A percentile compares a stretch with the other conserved stretches of the same genome.
Evolutionary conservation across 2,797 vertebrate species (phyloP).

Genomic region (Agapornis canus): DNA sequence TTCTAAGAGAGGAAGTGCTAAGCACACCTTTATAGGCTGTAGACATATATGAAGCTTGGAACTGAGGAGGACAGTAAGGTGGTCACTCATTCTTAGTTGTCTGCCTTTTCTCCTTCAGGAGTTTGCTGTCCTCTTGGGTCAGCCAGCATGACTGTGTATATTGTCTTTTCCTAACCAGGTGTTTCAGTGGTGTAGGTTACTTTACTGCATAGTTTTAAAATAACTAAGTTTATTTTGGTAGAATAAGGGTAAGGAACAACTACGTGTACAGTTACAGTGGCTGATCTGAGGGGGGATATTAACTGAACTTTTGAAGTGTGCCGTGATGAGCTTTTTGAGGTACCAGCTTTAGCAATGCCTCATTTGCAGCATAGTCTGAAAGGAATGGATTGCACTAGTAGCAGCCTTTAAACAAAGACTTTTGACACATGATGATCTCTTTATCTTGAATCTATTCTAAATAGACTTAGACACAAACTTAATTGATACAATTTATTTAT

Average conservation of each 20-base stretch:
- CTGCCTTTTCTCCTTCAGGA: not conserved
- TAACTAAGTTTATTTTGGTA: not conserved
- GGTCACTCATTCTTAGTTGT: not conserved
- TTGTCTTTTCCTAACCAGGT: not conserved
- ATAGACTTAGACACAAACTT: not conserved
- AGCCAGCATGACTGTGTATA: not conserved
- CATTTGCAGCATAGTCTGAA: rapidly evolving
- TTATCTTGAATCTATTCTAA: not conserved
- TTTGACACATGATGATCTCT: not conserved
- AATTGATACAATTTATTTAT: not conserved
- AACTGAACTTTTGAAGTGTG: not conserved
- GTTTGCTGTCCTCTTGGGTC: not conserved
- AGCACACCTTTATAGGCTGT: not conserved
- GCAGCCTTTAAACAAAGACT: not conserved
- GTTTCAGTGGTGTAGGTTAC: not conserved
- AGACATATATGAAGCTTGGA: not conserved
- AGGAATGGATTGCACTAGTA: not conserved
- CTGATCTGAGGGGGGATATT: not conserved
- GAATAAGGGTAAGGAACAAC: rapidly evolving
- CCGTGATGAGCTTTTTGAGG: not conserved
- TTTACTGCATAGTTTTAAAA: not conserved
- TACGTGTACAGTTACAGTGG: rapidly evolving
- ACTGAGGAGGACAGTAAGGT: not conserved
- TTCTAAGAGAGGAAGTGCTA: not conserved
- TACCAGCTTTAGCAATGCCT: not conserved